Base-by-base conservation (phyloP, 2,797 vertebrate species). In the Chelmon rostratus region DNA sequence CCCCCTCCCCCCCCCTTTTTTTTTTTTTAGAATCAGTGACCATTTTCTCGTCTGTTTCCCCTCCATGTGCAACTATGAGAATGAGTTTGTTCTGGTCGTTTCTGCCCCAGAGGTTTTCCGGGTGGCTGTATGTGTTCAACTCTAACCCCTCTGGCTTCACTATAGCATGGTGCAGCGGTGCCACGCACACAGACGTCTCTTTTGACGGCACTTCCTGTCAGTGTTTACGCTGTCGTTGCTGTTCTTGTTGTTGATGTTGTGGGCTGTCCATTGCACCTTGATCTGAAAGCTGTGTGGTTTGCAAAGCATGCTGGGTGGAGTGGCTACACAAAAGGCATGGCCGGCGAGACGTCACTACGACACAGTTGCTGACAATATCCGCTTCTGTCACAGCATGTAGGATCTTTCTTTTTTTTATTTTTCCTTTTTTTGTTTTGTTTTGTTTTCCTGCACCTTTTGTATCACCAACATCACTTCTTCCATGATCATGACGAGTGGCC, bases 261-360 rank as follows among this genome's bases (percentile, higher is more conserved):
- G 90, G 90, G 90, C 92, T 93, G 91, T 92, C 81, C 88, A 90
- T 91, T 89, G 91, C 93, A 94, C 89, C 83, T 92, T 89, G 86
- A 85, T 88, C 82, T 89, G 62, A 38, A 61, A 82, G 91, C 91
- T 84, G 82, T 89, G 87, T 93, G 88, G 78, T 91, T 93, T 93
- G 91, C 90, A 88, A 91, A 88, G 94, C 94, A 94, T 95, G 94
- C 90, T 92, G 90, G 89, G 88, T 92, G 78, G 81, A 85, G 87
- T 87, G 81, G 88, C 90, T 90, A 84, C 86, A 89, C 85, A 87
- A 90, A 80, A 74, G 90, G 92, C 92, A 94, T 94, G 94, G 92
- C 91, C 72, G 69, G 78, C 58, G 80, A 78, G 82, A 82, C 23
- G 70, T 81, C 80, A 75, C 77, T 63, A 38, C n/a, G 68, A 86